Base-by-base conservation (phyloP, 2,888 invertebrate genomes). In the Euplagia quadripunctaria region DNA sequence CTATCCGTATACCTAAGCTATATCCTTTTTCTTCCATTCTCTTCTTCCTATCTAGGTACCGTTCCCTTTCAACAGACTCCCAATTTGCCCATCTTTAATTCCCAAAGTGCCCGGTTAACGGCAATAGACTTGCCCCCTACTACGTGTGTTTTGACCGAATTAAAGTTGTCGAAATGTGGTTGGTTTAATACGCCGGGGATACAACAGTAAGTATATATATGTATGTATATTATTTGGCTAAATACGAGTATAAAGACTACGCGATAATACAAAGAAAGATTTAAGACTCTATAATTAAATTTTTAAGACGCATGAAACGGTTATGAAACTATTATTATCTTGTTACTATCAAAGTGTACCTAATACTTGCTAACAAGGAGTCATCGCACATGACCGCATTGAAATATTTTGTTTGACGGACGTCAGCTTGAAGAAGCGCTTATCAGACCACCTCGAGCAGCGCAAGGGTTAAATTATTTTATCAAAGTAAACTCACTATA, bases 371-470 rank as follows among this genome's bases (percentile, higher is more conserved):
- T 94, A 94, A 94, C 94, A 92, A 94, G 94, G 82, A 93, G 91
- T 92, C 91, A 90, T 93, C 90, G 89, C 93, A 93, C 92, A 93
- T 92, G 93, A 92, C 92, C 91, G 92, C 86, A 86, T 88, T 90
- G 86, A 92, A 91, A 86, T 90, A 90, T 93, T 93, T 91, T 92
- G 94, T 94, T 92, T 92, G 94, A 95, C 93, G 92, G 89, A 90
- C 76, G 92, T 91, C 93, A 89, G 87, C 89, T 88, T 87, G 84
- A 87, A 87, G 91, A 89, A 91, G 91, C 89, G 91, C 89, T 89
- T 90, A 87, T 84, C 80, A 83, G 91, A 92, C 92, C 93, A 91
- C 93, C 92, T 85, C 72, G n/a, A 79, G 82, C 82, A 80, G 73
- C 63, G 76, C 85, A 85, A 89, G 86, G 88, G 87, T 90, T 90